Base-by-base conservation (phyloP, 2,113 vertebrate species). In the Trinectes maculatus region DNA sequence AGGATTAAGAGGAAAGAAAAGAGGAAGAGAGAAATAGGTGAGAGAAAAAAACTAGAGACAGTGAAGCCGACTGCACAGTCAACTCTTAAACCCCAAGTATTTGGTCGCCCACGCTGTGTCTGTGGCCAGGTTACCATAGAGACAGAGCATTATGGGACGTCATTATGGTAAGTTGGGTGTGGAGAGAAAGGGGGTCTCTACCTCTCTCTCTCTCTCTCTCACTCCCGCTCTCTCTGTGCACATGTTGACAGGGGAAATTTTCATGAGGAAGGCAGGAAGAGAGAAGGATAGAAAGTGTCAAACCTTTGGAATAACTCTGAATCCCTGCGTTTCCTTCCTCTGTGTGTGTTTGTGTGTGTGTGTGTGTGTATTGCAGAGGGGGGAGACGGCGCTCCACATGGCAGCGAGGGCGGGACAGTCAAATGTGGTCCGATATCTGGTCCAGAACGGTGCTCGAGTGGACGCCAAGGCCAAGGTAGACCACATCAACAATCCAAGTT, bases 371-470 rank as follows among this genome's bases (percentile, higher is more conserved):
- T 44, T 77, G n/a, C 90, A 98, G 97, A 94, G 98, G 85, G 97
- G 96, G 77, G 97, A 99, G 88, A 99, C 98, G 0, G 96, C 98
- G 0, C 91, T 99, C 57, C 98, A 99, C 87, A 99, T 99, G 98
- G 98, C 98, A 5, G 95, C 97, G 61, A 93, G 98, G 33, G 98
- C 97, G 0, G 97, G 97, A 70, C 98, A 99, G 52, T 93, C 96
- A 0, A 95, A 95, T 25, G 96, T 98, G 1, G 96, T 99, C 18
- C 93, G 92, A 52, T 96, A 95, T 84, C 93, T 99, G 85, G 94
- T 99, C 34, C 95, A 97, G 67, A 98, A 97, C 0, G 96, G 98
- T 61, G 96, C 97, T 37, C 92, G 92, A 66, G 96, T 97, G 36
- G 96, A 99, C 58, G 96, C 95, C 1, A 98, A 94, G 85, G 95